These are phyloP conservation scores for Prionailurus bengalensis DNA, from an alignment of 2,113 vertebrate species.

Conservation along the genomic window DNA sequence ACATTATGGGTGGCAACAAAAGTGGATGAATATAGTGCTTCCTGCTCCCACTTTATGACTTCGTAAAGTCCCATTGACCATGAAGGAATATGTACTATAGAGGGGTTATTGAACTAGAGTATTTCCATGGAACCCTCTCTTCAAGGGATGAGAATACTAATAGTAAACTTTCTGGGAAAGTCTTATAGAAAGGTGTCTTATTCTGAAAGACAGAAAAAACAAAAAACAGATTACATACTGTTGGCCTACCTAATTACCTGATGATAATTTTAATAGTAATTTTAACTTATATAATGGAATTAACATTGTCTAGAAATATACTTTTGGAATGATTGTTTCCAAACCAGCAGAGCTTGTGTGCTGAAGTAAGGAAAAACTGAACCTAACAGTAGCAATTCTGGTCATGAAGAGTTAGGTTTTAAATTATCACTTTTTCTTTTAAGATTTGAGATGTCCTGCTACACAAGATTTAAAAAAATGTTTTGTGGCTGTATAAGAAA, in stretches of 20 bases:
- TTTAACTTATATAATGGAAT: constrained; percentile 53
- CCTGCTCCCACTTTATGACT: constrained; percentile 7
- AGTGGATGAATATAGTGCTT: neutral
- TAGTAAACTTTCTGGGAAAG: constrained; percentile 49
- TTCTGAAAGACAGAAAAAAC: neutral
- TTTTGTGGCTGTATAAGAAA: neutral
- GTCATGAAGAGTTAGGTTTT: neutral
- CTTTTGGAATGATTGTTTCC: constrained; percentile 62
- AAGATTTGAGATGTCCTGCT: neutral
- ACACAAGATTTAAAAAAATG: neutral
- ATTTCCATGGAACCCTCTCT: constrained; percentile 17
- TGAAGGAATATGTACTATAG: neutral
- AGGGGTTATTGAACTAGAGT: neutral
- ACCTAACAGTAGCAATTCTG: neutral
- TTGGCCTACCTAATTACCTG: constrained; percentile 52
- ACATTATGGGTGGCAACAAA: constrained; percentile 5
- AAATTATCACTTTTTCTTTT: neutral
- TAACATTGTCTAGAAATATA: neutral
- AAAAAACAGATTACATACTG: constrained; percentile 49
- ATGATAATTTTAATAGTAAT: constrained; percentile 27
- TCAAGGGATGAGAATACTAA: neutral
- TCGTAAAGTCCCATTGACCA: neutral
- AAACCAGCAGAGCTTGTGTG: constrained; percentile 47
- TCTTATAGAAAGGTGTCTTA: constrained; percentile 46
- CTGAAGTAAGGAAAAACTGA: constrained; percentile 56